Evolutionary conservation across 2,797 vertebrate genomes (phyloP), one percentile per base, ranked within the genome.

Genomic region (Typhlichthys eigenmanni): DNA sequence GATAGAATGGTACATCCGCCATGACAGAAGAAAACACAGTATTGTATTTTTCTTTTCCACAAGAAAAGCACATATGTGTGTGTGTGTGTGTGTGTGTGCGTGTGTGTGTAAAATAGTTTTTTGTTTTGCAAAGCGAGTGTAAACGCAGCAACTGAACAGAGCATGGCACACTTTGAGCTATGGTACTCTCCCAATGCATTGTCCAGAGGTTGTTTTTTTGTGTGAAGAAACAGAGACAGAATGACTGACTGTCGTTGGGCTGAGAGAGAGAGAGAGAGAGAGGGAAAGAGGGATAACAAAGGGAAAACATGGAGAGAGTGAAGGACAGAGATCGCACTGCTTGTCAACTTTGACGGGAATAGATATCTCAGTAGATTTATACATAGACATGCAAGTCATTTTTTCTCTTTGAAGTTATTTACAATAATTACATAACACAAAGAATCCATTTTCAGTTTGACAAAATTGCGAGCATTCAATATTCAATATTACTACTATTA

Each of bases 361-460:
- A 78, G 63, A 86, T 89, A 90, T 90, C 87, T 92, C 88, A 90
- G 86, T 91, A 91, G 87, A 85, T 92, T 92, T 93, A 91, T 93
- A 93, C 92, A 92, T 91, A 92, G 89, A 93, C 93, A 94, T 94
- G 93, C 93, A 94, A 91, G 90, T 93, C 89, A 83, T 92, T 89
- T 93, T 93, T 92, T 90, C 88, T 93, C 86, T 89, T 91, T 91
- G 87, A 90, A 90, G 75, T 76, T 94, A 94, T 94, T 93, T 94
- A 94, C 93, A 94, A 89, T 94, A 94, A 93, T 94, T 94, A 94
- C 93, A 94, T 70, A 90, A 93, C 89, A 91, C 91, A 91, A 91
- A 92, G 83, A 85, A 90, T 92, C 91, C 90, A 91, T 88, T 87
- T 92, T 92, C 89, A 90, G 85, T 87, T 92, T 87, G 91, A 93